Evolutionary conservation across 2,888 invertebrate species (phyloP).

Genomic region (Boloria euphrosyne): DNA sequence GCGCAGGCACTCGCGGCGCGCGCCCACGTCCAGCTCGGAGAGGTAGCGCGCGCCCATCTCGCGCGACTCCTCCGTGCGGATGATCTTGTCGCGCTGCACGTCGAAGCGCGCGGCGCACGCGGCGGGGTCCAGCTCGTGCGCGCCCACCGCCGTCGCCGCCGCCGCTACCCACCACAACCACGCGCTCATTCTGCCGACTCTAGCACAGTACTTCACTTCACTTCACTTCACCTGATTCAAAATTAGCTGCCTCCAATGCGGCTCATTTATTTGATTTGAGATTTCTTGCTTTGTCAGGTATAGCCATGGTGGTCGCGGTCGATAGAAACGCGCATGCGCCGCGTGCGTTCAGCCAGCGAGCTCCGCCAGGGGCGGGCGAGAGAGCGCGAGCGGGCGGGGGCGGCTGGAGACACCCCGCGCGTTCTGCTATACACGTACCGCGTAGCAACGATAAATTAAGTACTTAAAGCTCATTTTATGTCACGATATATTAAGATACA

Average conservation of each 20-base stretch:
- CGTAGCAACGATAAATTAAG: neutral
- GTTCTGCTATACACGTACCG: neutral
- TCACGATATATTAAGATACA: neutral
- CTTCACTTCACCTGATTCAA: slow-evolving; percentile 17
- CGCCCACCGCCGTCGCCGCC: slow-evolving; percentile 53
- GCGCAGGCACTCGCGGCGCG: slow-evolving; percentile 90
- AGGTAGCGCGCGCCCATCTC: slow-evolving; percentile 94
- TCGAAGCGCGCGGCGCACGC: slow-evolving; percentile 90
- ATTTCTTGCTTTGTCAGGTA: slow-evolving; percentile 19
- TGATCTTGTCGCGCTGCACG: slow-evolving; percentile 93
- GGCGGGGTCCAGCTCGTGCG: slow-evolving; percentile 83
- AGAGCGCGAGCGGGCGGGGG: neutral
- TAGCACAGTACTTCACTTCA: too few species aligned
- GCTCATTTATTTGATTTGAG: slow-evolving; percentile 20
- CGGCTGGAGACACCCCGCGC: neutral
- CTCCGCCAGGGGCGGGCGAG: slow-evolving; percentile 24
- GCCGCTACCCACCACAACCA: slow-evolving; percentile 51
- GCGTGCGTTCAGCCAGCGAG: neutral
- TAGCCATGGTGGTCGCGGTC: slow-evolving; percentile 43
- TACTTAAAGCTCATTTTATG: neutral
- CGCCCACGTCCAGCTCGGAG: slow-evolving; percentile 91
- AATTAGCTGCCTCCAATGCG: slow-evolving; percentile 19
- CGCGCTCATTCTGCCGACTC: slow-evolving; percentile 43
- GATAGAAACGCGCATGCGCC: slow-evolving; percentile 57
- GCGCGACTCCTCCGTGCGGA: slow-evolving; percentile 93